A percentile compares a stretch with the other conserved stretches of the same genome.
Evolutionary conservation across 2,113 vertebrate species (phyloP).

Genomic region (Felis catus): DNA sequence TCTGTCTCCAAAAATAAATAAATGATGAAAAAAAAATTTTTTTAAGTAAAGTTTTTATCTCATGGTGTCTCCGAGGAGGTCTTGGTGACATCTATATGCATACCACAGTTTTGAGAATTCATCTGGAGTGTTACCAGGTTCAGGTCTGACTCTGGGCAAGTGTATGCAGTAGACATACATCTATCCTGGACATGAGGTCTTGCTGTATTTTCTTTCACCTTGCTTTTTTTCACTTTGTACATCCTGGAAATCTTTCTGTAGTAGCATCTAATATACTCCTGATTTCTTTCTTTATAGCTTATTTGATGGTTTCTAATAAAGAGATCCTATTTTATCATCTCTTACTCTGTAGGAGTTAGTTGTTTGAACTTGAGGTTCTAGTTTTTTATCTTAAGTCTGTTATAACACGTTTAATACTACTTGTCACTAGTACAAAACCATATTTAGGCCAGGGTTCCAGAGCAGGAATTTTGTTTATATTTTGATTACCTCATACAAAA

Average conservation of each 20-base stretch:
- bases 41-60: background rate
- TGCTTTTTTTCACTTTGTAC: background rate
- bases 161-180: background rate
- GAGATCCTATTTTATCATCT: background rate
- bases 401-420: background rate
- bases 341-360: background rate
- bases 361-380: background rate
- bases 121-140: background rate
- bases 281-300: background rate
- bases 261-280: background rate
- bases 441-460: background rate
- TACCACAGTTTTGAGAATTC: background rate
- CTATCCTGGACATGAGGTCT: background rate
- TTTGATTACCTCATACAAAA: background rate
- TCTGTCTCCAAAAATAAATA: too few relatives aligned
- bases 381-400: background rate
- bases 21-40: too few relatives aligned
- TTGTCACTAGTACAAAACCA: background rate
- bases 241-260: background rate
- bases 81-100: background rate
- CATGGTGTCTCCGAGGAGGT: background rate
- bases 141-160: background rate
- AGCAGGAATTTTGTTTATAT: conserved; percentile 8
- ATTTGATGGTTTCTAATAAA: background rate
- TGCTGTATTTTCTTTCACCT: background rate